These are phyloP conservation scores for Eupithecia subumbrata DNA, from an alignment of 2,888 invertebrate genomes.

Conservation along the genomic window DNA sequence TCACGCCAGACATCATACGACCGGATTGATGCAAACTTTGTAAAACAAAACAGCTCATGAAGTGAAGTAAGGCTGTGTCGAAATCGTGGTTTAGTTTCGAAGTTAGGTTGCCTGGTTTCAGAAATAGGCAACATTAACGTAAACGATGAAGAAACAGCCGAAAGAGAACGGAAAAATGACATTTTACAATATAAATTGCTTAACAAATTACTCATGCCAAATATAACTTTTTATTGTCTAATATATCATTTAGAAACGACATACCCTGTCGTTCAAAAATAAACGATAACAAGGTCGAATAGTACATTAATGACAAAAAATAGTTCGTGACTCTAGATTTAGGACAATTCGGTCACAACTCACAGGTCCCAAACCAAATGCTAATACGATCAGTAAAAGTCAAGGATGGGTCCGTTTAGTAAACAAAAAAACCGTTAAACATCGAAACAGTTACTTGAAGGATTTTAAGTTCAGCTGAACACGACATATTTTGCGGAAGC, in stretches of 20 bases:
- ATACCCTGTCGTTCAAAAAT: conserved; percentile 44
- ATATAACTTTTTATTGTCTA: conserved; percentile 46
- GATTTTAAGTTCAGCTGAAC: conserved; percentile 46
- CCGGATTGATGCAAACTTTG: conserved; percentile 26
- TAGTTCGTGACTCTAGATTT: conserved; percentile 68
- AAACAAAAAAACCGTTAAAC: conserved; percentile 45
- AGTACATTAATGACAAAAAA: conserved; percentile 60
- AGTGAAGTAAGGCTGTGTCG: conserved; percentile 39
- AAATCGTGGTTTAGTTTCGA: conserved; percentile 42
- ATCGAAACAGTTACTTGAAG: conserved; percentile 52
- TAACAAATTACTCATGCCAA: conserved; percentile 43
- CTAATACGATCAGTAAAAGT: conserved; percentile 65
- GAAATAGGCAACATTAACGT: conserved; percentile 41
- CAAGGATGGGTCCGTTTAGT: conserved; percentile 60
- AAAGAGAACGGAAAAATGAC: conserved; percentile 45
- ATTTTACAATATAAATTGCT: conserved; percentile 48
- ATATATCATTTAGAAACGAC: conserved; percentile 50
- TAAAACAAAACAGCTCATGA: conserved; percentile 24
- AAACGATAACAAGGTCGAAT: conserved; percentile 59
- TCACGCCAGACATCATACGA: conserved; percentile 18
- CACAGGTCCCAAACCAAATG: conserved; percentile 59
- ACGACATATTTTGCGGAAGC: conserved; percentile 42
- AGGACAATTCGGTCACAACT: conserved; percentile 60
- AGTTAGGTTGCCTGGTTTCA: conserved; percentile 43
- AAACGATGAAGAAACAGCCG: conserved; percentile 44